phyloP scores from a whole-genome alignment of 1,140 invertebrate species.

The Heterodera schachtii region DNA sequence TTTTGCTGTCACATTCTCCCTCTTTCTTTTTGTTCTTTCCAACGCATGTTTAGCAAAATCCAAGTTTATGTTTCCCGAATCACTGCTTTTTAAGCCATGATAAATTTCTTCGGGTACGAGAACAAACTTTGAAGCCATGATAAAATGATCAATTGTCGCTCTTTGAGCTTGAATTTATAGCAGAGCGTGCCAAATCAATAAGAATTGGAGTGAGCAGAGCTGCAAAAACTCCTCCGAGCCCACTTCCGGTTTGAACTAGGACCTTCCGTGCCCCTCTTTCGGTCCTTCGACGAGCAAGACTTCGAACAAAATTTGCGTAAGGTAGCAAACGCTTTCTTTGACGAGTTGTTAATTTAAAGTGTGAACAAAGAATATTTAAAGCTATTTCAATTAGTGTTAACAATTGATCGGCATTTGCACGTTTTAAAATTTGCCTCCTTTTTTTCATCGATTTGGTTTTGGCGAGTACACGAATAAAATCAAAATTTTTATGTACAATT shows the following conservation, averaged over 20 bases:
- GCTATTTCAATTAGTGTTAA: constrained; percentile 29
- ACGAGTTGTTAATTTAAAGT: constrained; percentile 21
- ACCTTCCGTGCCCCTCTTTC: constrained; percentile 24
- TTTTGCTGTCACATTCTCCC: constrained; percentile 5
- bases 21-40: not conserved
- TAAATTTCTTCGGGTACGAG: constrained; percentile 36
- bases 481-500: constrained; percentile 14
- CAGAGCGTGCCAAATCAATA: constrained; percentile 20
- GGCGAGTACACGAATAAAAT: constrained; percentile 1
- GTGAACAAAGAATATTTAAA: constrained; percentile 28
- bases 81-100: not conserved
- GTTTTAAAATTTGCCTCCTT: not conserved
- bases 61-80: constrained; percentile 10
- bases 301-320: constrained; percentile 30
- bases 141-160: constrained; percentile 18
- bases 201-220: constrained; percentile 20
- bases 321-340: constrained; percentile 32
- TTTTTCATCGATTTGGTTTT: constrained; percentile 18
- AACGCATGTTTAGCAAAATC: not conserved
- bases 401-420: constrained; percentile 13
- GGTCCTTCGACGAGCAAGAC: constrained; percentile 9
- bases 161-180: not conserved
- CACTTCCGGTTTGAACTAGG: constrained; percentile 1
- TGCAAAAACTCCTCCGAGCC: constrained; percentile 1
- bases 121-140: constrained; percentile 25